These are phyloP conservation scores for Poeciliopsis paucimaculata DNA, from an alignment of 2,797 vertebrate genomes.

Conservation along the genomic window DNA sequence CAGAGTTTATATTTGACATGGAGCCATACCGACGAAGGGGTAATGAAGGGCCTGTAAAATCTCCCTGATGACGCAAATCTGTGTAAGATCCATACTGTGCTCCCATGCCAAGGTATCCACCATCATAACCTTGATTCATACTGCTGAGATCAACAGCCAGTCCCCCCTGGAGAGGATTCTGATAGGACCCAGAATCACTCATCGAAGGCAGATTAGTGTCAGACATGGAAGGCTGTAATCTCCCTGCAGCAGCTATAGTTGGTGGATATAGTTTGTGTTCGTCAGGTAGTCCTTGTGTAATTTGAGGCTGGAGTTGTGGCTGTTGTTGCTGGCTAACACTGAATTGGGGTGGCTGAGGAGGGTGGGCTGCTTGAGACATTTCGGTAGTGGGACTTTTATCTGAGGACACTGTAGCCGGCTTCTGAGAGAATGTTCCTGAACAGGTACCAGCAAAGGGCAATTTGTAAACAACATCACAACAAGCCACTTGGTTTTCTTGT, in stretches of 20 bases:
- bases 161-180: conserved; percentile 84
- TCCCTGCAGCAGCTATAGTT: conserved; percentile 78
- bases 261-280: conserved; percentile 81
- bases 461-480: conserved; percentile 98
- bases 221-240: conserved; percentile 94
- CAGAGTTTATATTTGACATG: conserved; percentile 95
- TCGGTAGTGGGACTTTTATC: conserved; percentile 84
- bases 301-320: conserved; percentile 58
- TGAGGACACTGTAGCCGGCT: conserved; percentile 81
- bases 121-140: conserved; percentile 92
- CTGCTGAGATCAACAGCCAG: conserved; percentile 90
- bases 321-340: conserved; percentile 81
- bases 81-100: conserved; percentile 96
- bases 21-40: conserved; percentile 95
- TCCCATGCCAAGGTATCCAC: conserved; percentile 89
- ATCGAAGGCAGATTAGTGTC: conserved; percentile 90
- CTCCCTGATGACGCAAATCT: conserved; percentile 91
- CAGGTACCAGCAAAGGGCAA: conserved; percentile 94
- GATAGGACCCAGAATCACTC: conserved; percentile 87
- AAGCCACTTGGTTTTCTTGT: conserved; percentile 93
- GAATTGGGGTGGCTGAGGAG: conserved; percentile 64
- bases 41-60: conserved; percentile 84
- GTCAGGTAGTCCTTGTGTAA: conserved; percentile 73
- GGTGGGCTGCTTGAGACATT: conserved; percentile 65
- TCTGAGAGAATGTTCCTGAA: conserved; percentile 87